phyloP scores from a whole-genome alignment of 2,888 invertebrate genomes.

The Lamellibrachia columna region DNA sequence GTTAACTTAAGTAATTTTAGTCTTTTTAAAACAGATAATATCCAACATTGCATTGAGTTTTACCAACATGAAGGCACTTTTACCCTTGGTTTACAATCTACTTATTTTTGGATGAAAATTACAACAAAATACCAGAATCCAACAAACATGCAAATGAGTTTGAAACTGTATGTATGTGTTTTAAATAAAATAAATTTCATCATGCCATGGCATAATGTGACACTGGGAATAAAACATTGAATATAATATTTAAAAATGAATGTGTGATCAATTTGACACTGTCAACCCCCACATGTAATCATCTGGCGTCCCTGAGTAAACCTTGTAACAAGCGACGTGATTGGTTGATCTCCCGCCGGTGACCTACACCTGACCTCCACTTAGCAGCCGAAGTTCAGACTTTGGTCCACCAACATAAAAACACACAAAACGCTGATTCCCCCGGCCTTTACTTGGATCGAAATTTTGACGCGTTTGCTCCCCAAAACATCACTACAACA shows the following conservation, averaged over 20 bases:
- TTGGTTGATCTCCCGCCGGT: neutral
- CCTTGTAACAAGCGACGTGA: slow-evolving; percentile 4
- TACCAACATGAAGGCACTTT: too few relatives aligned
- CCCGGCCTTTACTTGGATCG: neutral
- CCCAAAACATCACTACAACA: neutral
- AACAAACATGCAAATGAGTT: neutral
- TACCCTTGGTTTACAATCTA: too few relatives aligned
- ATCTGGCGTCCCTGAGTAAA: neutral
- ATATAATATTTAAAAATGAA: neutral
- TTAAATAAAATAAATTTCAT: neutral
- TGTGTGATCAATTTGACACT: neutral
- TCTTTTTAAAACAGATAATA: too few relatives aligned
- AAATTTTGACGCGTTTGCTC: neutral
- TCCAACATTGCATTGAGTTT: too few relatives aligned
- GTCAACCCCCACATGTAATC: neutral
- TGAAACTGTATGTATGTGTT: too few relatives aligned
- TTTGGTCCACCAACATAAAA: neutral
- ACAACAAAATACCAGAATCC: neutral
- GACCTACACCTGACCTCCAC: slow-evolving; percentile 16
- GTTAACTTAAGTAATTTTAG: too few relatives aligned
- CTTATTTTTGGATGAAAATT: too few relatives aligned
- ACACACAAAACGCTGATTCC: neutral
- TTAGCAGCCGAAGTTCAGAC: slow-evolving; percentile 16
- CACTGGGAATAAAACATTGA: neutral
- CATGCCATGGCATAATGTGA: neutral